These are phyloP conservation scores for Muscicapa adusta DNA, from an alignment of 2,113 vertebrate species.

Conservation along the genomic window DNA sequence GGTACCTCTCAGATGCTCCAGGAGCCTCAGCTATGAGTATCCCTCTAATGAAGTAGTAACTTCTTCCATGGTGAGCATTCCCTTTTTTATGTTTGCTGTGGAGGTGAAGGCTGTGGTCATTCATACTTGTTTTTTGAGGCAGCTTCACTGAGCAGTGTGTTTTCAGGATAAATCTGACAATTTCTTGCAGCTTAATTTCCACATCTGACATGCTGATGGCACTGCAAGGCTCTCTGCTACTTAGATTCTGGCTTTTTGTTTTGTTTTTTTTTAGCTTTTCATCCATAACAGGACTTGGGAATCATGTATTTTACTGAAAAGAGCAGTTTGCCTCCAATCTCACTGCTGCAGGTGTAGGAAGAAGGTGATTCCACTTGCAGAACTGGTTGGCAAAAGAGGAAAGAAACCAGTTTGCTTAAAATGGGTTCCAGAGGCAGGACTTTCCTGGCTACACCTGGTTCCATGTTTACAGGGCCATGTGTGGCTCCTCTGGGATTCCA, in stretches of 20 bases:
- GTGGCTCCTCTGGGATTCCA: not conserved
- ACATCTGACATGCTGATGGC: not conserved
- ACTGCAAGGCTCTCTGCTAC: not conserved
- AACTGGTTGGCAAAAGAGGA: not conserved
- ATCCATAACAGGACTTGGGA: not conserved
- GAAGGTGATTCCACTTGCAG: not conserved
- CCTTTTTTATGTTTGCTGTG: not conserved
- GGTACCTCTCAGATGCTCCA: too few species aligned
- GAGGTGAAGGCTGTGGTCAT: not conserved
- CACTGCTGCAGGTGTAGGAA: not conserved
- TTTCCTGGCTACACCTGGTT: not conserved
- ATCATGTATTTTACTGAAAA: not conserved
- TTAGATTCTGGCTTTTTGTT: not conserved
- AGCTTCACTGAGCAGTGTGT: not conserved
- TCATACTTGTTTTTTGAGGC: not conserved
- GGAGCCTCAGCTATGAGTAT: not conserved
- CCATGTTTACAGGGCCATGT: not conserved
- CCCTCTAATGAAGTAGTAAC: not conserved
- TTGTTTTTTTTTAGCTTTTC: not conserved
- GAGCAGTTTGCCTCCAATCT: not conserved
- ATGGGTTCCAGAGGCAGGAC: not conserved
- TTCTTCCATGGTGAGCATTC: not conserved
- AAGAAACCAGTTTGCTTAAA: not conserved
- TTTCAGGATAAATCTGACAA: not conserved
- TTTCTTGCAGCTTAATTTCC: not conserved